Evolutionary conservation across 2,113 vertebrate species (phyloP).

Genomic region (Ciconia stormi): DNA sequence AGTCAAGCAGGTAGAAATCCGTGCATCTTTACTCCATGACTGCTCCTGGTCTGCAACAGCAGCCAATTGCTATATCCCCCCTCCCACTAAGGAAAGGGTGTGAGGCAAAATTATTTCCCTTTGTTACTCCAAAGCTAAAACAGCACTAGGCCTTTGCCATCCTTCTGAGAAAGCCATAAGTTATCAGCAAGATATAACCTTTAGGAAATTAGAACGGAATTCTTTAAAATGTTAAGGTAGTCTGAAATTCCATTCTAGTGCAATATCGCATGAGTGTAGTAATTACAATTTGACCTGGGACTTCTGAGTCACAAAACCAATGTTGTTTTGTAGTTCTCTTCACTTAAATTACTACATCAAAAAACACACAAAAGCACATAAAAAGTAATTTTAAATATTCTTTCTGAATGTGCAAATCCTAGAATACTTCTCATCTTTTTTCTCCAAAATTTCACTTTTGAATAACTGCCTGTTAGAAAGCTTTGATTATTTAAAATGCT

Average conservation of each 20-base stretch:
- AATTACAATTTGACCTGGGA: neutral
- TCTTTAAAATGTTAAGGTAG: neutral
- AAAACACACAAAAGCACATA: neutral
- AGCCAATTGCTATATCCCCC: neutral
- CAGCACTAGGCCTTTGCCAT: neutral
- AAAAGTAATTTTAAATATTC: neutral
- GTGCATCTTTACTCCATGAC: neutral
- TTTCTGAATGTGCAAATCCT: neutral
- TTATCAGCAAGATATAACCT: neutral
- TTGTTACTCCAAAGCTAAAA: neutral
- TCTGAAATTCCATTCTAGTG: neutral
- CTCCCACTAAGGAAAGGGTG: neutral
- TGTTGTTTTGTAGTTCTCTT: neutral
- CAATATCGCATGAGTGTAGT: neutral
- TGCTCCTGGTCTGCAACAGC: neutral
- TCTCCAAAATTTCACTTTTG: neutral
- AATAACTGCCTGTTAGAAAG: neutral
- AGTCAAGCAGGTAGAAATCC: neutral
- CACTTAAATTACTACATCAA: neutral
- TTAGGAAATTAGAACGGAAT: neutral
- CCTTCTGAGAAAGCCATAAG: neutral
- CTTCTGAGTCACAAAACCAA: neutral
- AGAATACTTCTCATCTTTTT: neutral
- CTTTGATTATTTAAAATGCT: neutral
- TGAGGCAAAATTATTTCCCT: neutral